Base-by-base conservation (phyloP, 2,888 invertebrate species). In the Hypomecis punctinalis region DNA sequence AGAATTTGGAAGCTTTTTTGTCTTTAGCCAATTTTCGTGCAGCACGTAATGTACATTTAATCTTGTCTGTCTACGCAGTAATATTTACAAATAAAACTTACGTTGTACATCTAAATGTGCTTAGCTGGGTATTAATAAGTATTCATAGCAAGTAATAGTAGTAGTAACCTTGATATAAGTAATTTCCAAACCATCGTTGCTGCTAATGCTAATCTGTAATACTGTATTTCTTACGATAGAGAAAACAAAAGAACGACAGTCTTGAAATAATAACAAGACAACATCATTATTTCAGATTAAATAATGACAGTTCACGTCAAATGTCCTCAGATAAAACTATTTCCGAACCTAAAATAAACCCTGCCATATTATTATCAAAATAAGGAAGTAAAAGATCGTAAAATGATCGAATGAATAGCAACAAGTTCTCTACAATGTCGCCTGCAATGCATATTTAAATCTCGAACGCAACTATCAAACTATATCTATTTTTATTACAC, bases 381-480 rank as follows among this genome's bases (percentile, higher is more conserved):
- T 84, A 82, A 85, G 89, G 87, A 89, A 88, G 84, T 77, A 65
- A 68, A 70, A 67, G 49, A 40, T 72, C 59, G 76, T 78, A 79
- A 84, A 85, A 73, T 76, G 66, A 72, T 64, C 71, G 70, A 75
- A 63, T 73, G 67, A 79, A 81, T 74, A 78, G 80, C 82, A 83
- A 82, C 83, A 76, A 81, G 77, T 79, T 42, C 51, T 79, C 77
- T 80, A 89, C 89, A 87, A 77, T 84, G 88, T 88, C 77, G 81
- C 77, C 61, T 61, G 71, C 74, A 72, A 78, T 81, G 80, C 83
- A 84, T 84, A 88, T 87, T 88, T 85, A 82, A 85, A 87, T 85
- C 80, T 72, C 68, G 63, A 73, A 79, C 78, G 79, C 67, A 60
- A 62, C 67, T 72, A 72, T 68, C 75, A 76, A 79, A 83, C 85